These are phyloP conservation scores for Diaperis boleti DNA, from an alignment of 2,888 invertebrate species.

Conservation along the genomic window DNA sequence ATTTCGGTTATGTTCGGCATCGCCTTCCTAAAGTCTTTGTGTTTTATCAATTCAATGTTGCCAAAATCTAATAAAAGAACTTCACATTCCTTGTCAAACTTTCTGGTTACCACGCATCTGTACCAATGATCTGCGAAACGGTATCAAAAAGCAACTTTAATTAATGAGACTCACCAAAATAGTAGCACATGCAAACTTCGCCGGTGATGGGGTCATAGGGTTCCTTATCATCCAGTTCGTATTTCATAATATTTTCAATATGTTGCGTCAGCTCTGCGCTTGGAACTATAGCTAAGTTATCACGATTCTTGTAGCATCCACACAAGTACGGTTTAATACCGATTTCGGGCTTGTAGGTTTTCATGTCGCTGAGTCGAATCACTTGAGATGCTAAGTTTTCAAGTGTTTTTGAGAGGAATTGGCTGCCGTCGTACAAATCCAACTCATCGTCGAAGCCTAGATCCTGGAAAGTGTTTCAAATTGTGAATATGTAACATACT, in stretches of 20 bases:
- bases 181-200: conserved; percentile 22
- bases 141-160: too few relatives aligned
- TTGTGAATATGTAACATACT: not conserved
- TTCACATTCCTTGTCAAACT: conserved; percentile 11
- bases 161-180: conserved; percentile 8
- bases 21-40: conserved; percentile 11
- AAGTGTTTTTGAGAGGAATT: conserved; percentile 1
- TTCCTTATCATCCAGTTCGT: not conserved
- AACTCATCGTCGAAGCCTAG: conserved; percentile 23
- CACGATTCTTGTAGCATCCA: conserved; percentile 6
- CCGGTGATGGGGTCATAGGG: not conserved
- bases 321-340: conserved; percentile 7
- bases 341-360: conserved; percentile 6
- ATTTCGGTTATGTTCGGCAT: not conserved
- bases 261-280: not conserved
- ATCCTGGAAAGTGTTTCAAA: not conserved
- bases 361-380: conserved; percentile 9
- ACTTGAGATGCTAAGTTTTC: not conserved
- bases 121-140: conserved; percentile 30
- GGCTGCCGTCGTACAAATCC: conserved; percentile 13
- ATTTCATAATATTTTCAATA: not conserved
- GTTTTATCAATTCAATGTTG: conserved; percentile 1
- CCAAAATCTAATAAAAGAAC: conserved; percentile 32
- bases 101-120: conserved; percentile 13
- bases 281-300: conserved; percentile 9